Evolutionary conservation across 2,113 vertebrate genomes (phyloP), one percentile per base, ranked within the genome.

Genomic region (Ardeotis arabs): DNA sequence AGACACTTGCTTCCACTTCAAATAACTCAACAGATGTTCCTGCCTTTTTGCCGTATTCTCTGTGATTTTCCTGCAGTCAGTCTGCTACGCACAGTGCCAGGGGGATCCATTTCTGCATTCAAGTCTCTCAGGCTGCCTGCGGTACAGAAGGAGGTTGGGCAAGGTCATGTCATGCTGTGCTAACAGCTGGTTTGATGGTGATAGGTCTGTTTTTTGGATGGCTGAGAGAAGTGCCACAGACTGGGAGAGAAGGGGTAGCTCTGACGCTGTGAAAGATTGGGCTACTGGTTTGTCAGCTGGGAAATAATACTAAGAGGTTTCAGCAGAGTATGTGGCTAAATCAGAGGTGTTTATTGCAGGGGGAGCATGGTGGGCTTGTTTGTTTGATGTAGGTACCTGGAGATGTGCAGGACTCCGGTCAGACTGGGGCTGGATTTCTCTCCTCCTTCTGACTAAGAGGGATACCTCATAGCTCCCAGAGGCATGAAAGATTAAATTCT

Each of bases 101-200:
- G 13, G 53, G 31, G 17, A 62, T 56, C 52, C 19, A 6, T 58
- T 62, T 67, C 55, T 63, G 63, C 31, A 77, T 49, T 52, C 29
- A 37, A 74, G 58, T 25, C 6, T 67, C 44, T 80, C 17, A 19
- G 68, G 27, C 41, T 90, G n/a, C 50, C 39, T 35, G 35, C 1
- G 0, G 17, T 44, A 75, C 44, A 44, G 47, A 33, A 45, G 17
- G 4, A 70, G 12, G 9, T 53, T 41, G 63, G 27, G 53, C 5
- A 0, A 66, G 35, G 14, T 66, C 21, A 16, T 0, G 1, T 8
- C 4, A 1, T 15, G 9, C 15, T 28, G 22, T 27, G 25, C 45
- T 64, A 31, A 73, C 49, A 77, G 69, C 50, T 58, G 47, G 19
- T 52, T 67, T 92, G 28, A 44, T 0, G 1, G 45, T 19, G 27